Evolutionary conservation across 2,888 invertebrate genomes (phyloP).

Genomic region (Lathronympha strigana): DNA sequence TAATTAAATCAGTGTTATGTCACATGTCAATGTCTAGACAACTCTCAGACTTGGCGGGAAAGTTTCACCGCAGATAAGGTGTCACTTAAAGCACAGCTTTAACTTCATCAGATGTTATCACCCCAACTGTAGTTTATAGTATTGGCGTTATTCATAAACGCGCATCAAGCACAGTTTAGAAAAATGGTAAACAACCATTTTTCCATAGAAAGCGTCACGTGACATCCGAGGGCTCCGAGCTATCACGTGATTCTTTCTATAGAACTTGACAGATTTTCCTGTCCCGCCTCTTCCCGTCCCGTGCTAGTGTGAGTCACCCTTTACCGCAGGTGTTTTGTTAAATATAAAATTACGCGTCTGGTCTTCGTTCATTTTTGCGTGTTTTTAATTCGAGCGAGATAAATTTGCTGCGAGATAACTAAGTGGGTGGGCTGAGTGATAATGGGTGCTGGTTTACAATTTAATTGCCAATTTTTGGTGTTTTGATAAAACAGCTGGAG

Average conservation of each 20-base stretch:
- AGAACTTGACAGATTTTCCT: too few relatives aligned
- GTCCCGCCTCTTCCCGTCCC: too few relatives aligned
- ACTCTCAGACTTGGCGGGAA: constrained; percentile 2
- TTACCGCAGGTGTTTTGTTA: constrained; percentile 8
- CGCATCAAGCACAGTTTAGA: too few relatives aligned
- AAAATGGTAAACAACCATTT: too few relatives aligned
- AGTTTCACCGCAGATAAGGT: background rate
- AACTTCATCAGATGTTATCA: too few relatives aligned
- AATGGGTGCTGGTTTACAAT: background rate
- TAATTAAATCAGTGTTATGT: constrained; percentile 13
- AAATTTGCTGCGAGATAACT: constrained; percentile 5
- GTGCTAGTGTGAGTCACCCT: too few relatives aligned
- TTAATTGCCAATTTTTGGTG: background rate
- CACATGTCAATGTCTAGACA: constrained; percentile 15
- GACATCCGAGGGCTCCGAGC: too few relatives aligned
- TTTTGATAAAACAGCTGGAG: background rate
- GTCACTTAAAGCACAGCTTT: background rate
- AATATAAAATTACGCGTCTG: constrained; percentile 11
- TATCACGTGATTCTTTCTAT: too few relatives aligned
- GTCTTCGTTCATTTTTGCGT: background rate
- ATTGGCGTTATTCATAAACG: too few relatives aligned
- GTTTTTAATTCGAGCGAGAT: constrained; percentile 4
- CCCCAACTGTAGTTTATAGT: too few relatives aligned
- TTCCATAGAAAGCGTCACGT: too few relatives aligned
- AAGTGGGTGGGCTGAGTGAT: constrained; percentile 12